phyloP scores from a whole-genome alignment of 2,113 vertebrate genomes.

The Pelusios castaneus region DNA sequence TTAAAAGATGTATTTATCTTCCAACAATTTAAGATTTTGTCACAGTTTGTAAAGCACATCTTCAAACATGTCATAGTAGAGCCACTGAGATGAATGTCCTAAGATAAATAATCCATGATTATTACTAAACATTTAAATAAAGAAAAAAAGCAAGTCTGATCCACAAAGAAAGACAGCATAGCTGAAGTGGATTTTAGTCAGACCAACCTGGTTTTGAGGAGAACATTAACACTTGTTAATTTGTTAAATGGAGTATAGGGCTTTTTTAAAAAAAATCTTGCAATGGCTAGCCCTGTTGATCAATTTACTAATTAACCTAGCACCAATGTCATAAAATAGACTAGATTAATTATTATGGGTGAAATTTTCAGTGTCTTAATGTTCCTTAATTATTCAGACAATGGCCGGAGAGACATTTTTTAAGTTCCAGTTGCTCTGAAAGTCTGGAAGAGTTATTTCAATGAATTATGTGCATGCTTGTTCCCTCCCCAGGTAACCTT shows the following conservation, averaged over 20 bases:
- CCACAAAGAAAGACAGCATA: not conserved
- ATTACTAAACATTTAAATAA: not conserved
- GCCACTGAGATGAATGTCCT: not conserved
- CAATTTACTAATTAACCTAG: not conserved
- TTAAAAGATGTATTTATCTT: not conserved
- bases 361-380: not conserved
- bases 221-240: not conserved
- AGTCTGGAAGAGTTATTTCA: not conserved
- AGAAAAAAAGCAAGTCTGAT: not conserved
- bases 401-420: not conserved
- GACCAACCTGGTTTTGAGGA: not conserved
- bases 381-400: not conserved
- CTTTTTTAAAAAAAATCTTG: not conserved
- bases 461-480: not conserved
- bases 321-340: not conserved
- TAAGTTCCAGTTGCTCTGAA: not conserved
- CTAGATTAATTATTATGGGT: not conserved
- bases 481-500: not conserved
- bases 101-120: not conserved
- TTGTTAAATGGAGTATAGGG: not conserved
- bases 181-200: not conserved
- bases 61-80: rapidly evolving
- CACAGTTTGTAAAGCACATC: not conserved
- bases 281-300: not conserved
- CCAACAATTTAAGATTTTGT: not conserved